Conservation (phyloP, 2,888 invertebrate genomes). For the Amitus sp. region DNA sequence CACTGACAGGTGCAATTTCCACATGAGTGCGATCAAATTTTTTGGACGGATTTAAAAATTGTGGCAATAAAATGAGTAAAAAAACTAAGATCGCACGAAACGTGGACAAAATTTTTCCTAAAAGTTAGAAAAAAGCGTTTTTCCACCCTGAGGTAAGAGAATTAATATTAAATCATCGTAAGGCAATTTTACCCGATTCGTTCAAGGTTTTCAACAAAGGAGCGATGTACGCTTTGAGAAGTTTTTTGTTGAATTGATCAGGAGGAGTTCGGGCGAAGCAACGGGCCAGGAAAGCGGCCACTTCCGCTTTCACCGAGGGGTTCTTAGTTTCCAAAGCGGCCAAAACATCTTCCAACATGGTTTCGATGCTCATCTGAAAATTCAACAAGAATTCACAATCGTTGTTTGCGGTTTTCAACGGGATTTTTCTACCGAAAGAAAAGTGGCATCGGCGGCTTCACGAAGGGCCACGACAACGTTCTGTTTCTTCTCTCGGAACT, state of each 20-base stretch:
- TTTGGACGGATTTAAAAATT: too few species aligned
- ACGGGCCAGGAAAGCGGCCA: conserved; percentile 84
- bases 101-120: too few species aligned
- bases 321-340: conserved; percentile 92
- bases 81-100: too few species aligned
- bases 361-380: conserved; percentile 80
- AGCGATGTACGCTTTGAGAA: conserved; percentile 83
- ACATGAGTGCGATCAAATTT: too few species aligned
- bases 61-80: too few species aligned
- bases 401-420: neutral
- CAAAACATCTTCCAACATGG: conserved; percentile 85
- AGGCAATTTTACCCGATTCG: conserved; percentile 75
- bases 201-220: conserved; percentile 82
- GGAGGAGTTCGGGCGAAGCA: conserved; percentile 86
- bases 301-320: conserved; percentile 89
- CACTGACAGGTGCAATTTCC: too few species aligned
- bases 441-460: conserved; percentile 92
- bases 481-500: conserved; percentile 97
- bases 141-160: too few species aligned
- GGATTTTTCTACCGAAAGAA: conserved; percentile 71
- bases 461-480: conserved; percentile 87
- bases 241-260: conserved; percentile 86
- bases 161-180: too few species aligned
- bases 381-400: too few species aligned
- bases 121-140: too few species aligned